Base-by-base conservation (phyloP, 2,888 invertebrate species). In the Lasioglossum oenotherae region DNA sequence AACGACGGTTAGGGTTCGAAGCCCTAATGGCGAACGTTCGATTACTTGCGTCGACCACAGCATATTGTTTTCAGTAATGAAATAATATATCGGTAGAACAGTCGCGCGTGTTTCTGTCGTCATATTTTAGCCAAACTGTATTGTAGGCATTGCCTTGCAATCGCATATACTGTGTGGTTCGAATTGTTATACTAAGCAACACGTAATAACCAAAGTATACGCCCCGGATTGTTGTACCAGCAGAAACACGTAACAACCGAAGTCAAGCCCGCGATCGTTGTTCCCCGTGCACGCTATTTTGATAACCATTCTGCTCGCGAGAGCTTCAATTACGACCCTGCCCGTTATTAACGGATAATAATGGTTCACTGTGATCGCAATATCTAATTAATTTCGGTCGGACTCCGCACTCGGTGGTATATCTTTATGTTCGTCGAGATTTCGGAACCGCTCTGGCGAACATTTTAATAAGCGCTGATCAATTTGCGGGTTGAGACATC, bases 231-330 rank as follows among this genome's bases (percentile, higher is more conserved):
- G 74, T 78, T 78, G 49, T 46, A 75, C 69, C 46, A 14, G 49
- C 49, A 31, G 71, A 46, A 72, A 57, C 69, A 53, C 57, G 49
- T 76, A 83, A 83, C 71, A 71, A 80, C 72, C 80, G 27, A 82
- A 82, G 73, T 82, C 57, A 16, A 31, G 12, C 46, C 57, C 75
- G 69, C 74, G 76, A 86, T 78, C 76, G 78, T 67, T 78, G 79
- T 75, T 79, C 78, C 49, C 77, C 49, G 31, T 71, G 73, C 46
- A 79, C 84, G 57, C 35, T 53, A 53, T 69, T 53, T 53, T 57
- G 67, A 77, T 77, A 84, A 74, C 80, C 60, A 83, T 60, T 64
- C 67, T 31, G n/a, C 27, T 76, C 71, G 76, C 72, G 23, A 53
- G 41, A 44, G 72, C 72, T 78, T n/a, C 49, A 41, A 53, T 78